Percentiles rank a stretch among this genome's conserved stretches.
Conservation (phyloP, 2,888 invertebrate species). For the Mantis religiosa region DNA sequence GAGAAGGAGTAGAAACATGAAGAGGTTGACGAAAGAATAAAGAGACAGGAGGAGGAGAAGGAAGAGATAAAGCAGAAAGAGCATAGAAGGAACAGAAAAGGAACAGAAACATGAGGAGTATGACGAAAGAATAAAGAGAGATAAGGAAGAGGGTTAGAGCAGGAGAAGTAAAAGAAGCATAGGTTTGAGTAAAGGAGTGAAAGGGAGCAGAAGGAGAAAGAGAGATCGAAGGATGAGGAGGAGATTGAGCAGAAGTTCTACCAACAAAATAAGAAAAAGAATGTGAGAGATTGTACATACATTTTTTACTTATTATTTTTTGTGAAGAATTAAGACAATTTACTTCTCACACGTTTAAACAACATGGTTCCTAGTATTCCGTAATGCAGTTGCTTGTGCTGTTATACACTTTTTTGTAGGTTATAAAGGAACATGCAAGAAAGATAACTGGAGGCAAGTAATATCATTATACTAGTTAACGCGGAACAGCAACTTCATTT, state of each 20-base stretch:
- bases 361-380: not conserved
- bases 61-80: not conserved
- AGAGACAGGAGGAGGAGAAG: not conserved
- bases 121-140: not conserved
- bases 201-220: not conserved
- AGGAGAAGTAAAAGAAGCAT: too few relatives aligned
- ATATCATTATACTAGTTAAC: too few relatives aligned
- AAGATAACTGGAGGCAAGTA: too few relatives aligned
- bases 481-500: too few relatives aligned
- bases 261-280: too few relatives aligned
- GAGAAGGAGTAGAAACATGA: too few relatives aligned
- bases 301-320: not conserved
- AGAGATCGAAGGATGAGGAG: not conserved
- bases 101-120: not conserved
- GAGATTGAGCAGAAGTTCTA: not conserved
- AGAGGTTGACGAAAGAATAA: too few relatives aligned
- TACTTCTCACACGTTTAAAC: not conserved
- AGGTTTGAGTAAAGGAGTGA: too few relatives aligned
- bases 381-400: too few relatives aligned
- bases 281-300: not conserved
- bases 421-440: too few relatives aligned
- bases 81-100: not conserved
- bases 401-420: too few relatives aligned
- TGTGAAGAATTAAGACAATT: not conserved
- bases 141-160: too few relatives aligned